Base-by-base conservation (phyloP, 1,140 invertebrate genomes). In the Trissolcus basalis region DNA sequence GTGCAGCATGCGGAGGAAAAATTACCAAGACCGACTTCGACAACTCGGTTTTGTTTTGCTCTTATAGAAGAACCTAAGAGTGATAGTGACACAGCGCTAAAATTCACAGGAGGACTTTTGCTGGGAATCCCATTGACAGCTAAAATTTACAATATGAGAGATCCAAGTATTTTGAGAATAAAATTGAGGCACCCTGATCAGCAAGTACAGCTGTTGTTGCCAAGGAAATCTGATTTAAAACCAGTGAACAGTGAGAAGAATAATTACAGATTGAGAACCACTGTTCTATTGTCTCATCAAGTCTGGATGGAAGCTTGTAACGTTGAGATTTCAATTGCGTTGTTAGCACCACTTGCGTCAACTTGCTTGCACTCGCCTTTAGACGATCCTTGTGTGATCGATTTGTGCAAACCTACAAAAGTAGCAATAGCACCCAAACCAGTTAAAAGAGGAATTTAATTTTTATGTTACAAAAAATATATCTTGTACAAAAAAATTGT, bases 101-200 rank as follows among this genome's bases (percentile, higher is more conserved):
- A 97, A 85, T 97, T 98, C 82, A 96, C 96, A 13, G 96, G 97
- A 0, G 97, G 97, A 0, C 90, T 98, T 0, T 92, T 98, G 16
- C 91, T 96, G 33, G 95, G 94, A 13, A 92, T 98, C 19, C 92
- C 92, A 8, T 89, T 98, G 36, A 95, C 97, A 80, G 96, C 95
- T 0, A 95, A 96, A 83, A 91, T 98, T 64, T 90, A 92, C 45
- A 93, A 97, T 88, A 89, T 98, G 47, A 90, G 91, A 14, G 92
- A 95, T 85, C 88, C 94, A 1, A 88, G 88, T 60, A 90, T 92
- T 63, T 88, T 98, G 50, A 89, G 96, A 60, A 91, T 98, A 19
- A 94, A 94, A 87, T 92, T 98, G 11, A 94, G 95, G 77, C 98
- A 97, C 89, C 96, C 97, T 2, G 97, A 98, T 90, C 94, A 96